phyloP scores from a whole-genome alignment of 2,888 invertebrate genomes.

The Adineta ricciae region DNA sequence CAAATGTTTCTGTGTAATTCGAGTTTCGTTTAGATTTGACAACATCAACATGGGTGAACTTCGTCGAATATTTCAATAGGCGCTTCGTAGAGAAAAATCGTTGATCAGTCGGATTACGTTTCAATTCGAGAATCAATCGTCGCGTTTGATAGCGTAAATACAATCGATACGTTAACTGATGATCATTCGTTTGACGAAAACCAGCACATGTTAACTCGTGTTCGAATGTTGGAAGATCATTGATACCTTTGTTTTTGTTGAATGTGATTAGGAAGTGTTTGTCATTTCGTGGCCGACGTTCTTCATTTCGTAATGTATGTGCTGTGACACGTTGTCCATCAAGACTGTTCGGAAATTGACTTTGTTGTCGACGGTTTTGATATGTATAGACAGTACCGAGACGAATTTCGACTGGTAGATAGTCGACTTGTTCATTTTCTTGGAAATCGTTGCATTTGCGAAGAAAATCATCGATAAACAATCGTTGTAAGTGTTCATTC shows the following conservation, averaged over 20 bases:
- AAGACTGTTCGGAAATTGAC: background rate
- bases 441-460: background rate
- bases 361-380: background rate
- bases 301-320: background rate
- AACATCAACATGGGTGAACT: conserved; percentile 11
- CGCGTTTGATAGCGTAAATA: background rate
- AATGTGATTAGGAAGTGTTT: conserved; percentile 13
- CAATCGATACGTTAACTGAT: background rate
- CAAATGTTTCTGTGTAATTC: background rate
- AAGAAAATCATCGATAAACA: background rate
- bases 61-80: conserved; percentile 10
- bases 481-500: background rate
- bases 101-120: background rate
- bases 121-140: conserved; percentile 18
- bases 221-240: background rate
- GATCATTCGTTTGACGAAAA: background rate
- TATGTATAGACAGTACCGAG: conserved; percentile 18
- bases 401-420: conserved; percentile 2
- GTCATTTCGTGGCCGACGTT: background rate
- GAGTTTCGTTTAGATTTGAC: background rate
- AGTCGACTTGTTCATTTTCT: background rate
- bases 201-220: background rate
- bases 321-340: background rate
- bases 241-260: conserved; percentile 17
- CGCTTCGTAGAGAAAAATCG: background rate